Percentiles rank a stretch among this genome's conserved stretches.
These are phyloP conservation scores for Pammene fasciana DNA, from an alignment of 2,888 invertebrate species.

Conservation along the genomic window DNA sequence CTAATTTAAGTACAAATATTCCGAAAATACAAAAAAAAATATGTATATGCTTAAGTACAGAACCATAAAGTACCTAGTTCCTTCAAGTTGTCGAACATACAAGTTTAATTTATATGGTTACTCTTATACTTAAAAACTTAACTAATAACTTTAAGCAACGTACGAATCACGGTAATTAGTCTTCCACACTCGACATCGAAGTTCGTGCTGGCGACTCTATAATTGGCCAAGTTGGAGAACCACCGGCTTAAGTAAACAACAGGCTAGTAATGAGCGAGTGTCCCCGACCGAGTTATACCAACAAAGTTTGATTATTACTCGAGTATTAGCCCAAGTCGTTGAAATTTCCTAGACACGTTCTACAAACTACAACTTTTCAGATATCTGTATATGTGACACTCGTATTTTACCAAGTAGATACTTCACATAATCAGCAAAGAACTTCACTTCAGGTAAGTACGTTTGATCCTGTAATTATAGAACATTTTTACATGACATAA, in stretches of 20 bases:
- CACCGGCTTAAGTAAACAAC: constrained; percentile 36
- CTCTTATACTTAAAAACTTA: too few relatives aligned
- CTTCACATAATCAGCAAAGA: too few relatives aligned
- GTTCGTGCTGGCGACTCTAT: constrained; percentile 27
- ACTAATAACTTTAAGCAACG: background rate
- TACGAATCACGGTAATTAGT: background rate
- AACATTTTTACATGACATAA: too few relatives aligned
- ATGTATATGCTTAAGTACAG: too few relatives aligned
- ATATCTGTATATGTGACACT: too few relatives aligned
- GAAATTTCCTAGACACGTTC: background rate
- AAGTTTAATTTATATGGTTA: background rate
- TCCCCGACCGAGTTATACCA: background rate
- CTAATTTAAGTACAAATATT: too few relatives aligned
- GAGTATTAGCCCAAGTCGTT: constrained; percentile 3
- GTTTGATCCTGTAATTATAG: too few relatives aligned
- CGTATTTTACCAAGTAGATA: too few relatives aligned
- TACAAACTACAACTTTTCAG: background rate
- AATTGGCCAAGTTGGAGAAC: constrained; percentile 38
- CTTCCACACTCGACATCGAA: background rate
- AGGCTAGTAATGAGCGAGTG: constrained; percentile 3
- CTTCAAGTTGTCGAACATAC: too few relatives aligned
- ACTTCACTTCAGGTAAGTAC: too few relatives aligned
- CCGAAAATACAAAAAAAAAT: too few relatives aligned
- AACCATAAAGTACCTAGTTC: too few relatives aligned
- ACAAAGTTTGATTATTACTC: constrained; percentile 3